Conservation (phyloP, 2,113 vertebrate genomes). For the Clarias magur region DNA sequence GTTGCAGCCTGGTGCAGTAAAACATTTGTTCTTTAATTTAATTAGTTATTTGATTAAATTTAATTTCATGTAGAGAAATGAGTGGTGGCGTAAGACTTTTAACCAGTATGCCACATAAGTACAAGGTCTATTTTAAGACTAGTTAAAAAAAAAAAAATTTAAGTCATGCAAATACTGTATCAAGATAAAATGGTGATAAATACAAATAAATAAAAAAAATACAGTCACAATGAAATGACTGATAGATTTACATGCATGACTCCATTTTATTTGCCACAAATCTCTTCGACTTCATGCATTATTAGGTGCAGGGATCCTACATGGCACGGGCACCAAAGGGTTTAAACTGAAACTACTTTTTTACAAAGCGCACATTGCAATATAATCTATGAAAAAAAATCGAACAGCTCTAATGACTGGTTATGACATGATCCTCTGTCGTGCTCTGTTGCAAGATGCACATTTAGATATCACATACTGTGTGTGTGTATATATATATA, state of each 20-base stretch:
- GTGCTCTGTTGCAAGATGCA: constrained; percentile 30
- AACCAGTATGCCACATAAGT: too few species aligned
- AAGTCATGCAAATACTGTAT: too few species aligned
- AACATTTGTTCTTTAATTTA: too few species aligned
- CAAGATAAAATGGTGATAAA: not conserved
- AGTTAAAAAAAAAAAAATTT: too few species aligned
- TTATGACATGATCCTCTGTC: constrained; percentile 7
- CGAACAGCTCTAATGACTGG: constrained; percentile 1
- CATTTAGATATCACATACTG: constrained; percentile 5
- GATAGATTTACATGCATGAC: not conserved
- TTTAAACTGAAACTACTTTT: not conserved
- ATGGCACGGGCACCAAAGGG: not conserved
- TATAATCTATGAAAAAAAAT: not conserved
- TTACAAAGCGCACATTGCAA: not conserved
- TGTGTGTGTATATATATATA: too few species aligned
- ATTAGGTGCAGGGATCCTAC: not conserved
- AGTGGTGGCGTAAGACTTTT: too few species aligned
- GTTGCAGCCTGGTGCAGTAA: too few species aligned
- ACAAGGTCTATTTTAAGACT: too few species aligned
- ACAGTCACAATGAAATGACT: not conserved
- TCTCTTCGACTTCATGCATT: not conserved
- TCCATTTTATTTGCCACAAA: not conserved
- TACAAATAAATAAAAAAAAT: not conserved
- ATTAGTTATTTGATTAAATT: too few species aligned
- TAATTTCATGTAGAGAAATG: too few species aligned